phyloP scores from a whole-genome alignment of 2,113 vertebrate genomes.

The Brachyhypopomus gauderio region DNA sequence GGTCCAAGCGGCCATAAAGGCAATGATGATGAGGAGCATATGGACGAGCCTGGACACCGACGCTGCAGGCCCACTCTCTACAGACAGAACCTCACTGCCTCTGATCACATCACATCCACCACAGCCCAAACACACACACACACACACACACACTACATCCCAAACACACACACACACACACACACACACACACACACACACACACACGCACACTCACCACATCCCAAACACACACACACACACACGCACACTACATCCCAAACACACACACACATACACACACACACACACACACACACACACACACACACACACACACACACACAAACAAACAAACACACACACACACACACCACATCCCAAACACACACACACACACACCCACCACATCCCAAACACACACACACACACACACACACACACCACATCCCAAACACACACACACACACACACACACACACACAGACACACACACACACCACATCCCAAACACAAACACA shows the following conservation, averaged over 20 bases:
- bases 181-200: background rate
- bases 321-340: constrained; percentile 1
- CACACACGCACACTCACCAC: background rate
- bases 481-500: background rate
- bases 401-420: background rate
- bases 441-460: background rate
- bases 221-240: too few relatives aligned
- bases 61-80: constrained; percentile 25
- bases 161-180: constrained; percentile 4
- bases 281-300: background rate
- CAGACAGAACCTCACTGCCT: constrained; percentile 35
- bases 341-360: too few relatives aligned
- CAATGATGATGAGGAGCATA: constrained; percentile 59
- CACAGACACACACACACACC: too few relatives aligned
- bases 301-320: background rate
- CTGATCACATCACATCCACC: background rate
- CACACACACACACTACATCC: too few relatives aligned
- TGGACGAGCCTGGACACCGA: constrained; percentile 45
- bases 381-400: too few relatives aligned
- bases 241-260: too few relatives aligned
- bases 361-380: too few relatives aligned
- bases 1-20: constrained; percentile 49
- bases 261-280: too few relatives aligned
- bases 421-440: background rate
- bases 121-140: constrained; percentile 13